A percentile compares a stretch with the other conserved stretches of the same genome.
Conservation (phyloP, 2,797 vertebrate genomes). For the Passerculus sandwichensis region DNA sequence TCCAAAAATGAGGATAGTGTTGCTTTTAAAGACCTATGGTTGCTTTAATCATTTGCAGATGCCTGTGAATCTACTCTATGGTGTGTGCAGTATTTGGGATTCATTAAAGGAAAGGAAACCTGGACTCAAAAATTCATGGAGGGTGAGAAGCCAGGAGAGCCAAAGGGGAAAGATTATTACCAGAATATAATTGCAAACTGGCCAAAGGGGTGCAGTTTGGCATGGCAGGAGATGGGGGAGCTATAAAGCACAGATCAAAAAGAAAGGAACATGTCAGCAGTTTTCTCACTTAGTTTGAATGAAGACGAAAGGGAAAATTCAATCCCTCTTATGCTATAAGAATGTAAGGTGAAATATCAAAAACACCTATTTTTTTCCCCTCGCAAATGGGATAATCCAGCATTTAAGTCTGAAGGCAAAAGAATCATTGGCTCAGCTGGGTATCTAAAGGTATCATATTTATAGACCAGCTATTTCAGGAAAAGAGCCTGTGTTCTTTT, state of each 20-base stretch:
- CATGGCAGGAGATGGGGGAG: background rate
- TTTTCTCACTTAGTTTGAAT: background rate
- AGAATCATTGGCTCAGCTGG: slow-evolving; percentile 50
- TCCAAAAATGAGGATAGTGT: background rate
- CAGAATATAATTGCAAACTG: background rate
- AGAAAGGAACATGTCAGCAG: background rate
- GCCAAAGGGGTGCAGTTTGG: background rate
- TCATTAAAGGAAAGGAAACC: background rate
- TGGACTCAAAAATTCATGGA: background rate
- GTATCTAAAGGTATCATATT: slow-evolving; percentile 69
- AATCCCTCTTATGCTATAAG: background rate
- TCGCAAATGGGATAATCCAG: slow-evolving; percentile 20
- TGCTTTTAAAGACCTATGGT: background rate
- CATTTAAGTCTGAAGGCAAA: slow-evolving; percentile 39
- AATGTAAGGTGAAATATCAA: background rate
- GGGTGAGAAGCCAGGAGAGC: background rate
- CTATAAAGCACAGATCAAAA: background rate
- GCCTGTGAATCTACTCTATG: background rate
- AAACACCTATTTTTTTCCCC: background rate
- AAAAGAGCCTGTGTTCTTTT: slow-evolving; percentile 62
- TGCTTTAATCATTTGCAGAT: background rate
- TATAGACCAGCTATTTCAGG: slow-evolving; percentile 72
- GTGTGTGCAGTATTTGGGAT: background rate
- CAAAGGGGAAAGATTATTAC: background rate
- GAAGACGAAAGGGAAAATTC: background rate